These are phyloP conservation scores for Drosophila nigrodunni DNA, from an alignment of 1,140 invertebrate species.

Conservation along the genomic window DNA sequence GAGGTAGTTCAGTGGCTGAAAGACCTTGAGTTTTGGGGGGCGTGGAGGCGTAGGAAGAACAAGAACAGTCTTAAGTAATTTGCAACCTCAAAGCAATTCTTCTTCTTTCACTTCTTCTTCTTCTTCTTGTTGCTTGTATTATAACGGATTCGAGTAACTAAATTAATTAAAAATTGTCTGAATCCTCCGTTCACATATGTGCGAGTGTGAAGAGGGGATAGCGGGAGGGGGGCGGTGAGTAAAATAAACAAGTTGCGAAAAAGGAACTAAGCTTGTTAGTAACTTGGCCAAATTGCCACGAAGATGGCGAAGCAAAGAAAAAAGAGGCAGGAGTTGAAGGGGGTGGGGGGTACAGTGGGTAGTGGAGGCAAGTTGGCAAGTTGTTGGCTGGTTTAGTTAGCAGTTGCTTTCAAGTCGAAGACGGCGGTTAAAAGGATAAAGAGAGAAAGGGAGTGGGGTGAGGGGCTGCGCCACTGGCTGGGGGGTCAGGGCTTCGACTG, in stretches of 20 bases:
- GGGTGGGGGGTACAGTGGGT: not conserved
- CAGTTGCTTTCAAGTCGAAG: not conserved
- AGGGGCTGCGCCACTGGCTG: not conserved
- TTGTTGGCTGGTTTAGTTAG: constrained; percentile 30
- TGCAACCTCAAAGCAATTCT: constrained; percentile 21
- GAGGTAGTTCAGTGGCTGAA: too few species aligned
- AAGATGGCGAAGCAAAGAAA: not conserved
- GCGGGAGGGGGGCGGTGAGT: not conserved
- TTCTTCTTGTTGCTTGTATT: constrained; percentile 10
- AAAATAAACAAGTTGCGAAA: constrained; percentile 58
- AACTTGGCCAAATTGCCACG: constrained; percentile 59
- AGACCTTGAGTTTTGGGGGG: too few species aligned
- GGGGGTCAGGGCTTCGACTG: not conserved
- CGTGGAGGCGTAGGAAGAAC: too few species aligned
- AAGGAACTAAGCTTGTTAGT: constrained; percentile 79
- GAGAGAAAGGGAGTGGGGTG: not conserved
- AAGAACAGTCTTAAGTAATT: constrained; percentile 18
- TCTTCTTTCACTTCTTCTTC: constrained; percentile 2
- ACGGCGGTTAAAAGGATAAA: not conserved
- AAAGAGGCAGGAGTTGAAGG: too few species aligned
- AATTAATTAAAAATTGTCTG: constrained; percentile 67
- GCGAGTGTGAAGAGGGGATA: constrained; percentile 15
- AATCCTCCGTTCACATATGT: not conserved
- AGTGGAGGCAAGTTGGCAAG: constrained; percentile 37
- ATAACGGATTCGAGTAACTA: constrained; percentile 58